Conservation (phyloP, 2,888 invertebrate genomes). For the Halictus quadricinctus region DNA sequence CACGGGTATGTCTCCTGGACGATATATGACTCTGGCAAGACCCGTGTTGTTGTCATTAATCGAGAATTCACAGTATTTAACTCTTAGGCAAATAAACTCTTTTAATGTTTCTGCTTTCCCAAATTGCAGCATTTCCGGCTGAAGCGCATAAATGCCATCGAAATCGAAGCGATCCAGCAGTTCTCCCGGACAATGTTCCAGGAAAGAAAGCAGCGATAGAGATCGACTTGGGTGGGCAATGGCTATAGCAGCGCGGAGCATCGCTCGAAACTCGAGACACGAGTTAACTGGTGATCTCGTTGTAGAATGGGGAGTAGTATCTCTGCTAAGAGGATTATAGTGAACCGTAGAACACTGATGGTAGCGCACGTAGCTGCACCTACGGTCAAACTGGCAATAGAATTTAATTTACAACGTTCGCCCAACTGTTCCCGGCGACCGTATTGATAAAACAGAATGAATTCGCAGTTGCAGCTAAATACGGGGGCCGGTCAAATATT, state of each 20-base stretch:
- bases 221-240: constrained; percentile 13
- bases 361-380: neutral
- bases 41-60: too few species aligned
- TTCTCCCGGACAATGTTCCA: neutral
- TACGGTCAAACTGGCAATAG: neutral
- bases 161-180: neutral
- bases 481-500: neutral
- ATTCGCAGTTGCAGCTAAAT: neutral
- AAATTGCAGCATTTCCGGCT: neutral
- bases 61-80: too few species aligned
- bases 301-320: constrained; percentile 15
- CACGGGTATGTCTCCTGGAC: too few species aligned
- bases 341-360: constrained; percentile 7
- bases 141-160: neutral
- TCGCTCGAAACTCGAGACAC: constrained; percentile 12
- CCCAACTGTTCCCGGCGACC: neutral
- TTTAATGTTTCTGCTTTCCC: neutral
- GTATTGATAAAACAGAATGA: neutral
- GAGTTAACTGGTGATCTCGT: constrained; percentile 8
- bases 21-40: too few species aligned
- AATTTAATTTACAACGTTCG: constrained; percentile 4
- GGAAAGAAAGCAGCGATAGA: neutral
- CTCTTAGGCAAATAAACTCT: too few species aligned
- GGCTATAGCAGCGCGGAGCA: neutral
- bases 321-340: constrained; percentile 16